Conservation (phyloP, 2,113 vertebrate genomes). For the Poecilia latipinna region DNA sequence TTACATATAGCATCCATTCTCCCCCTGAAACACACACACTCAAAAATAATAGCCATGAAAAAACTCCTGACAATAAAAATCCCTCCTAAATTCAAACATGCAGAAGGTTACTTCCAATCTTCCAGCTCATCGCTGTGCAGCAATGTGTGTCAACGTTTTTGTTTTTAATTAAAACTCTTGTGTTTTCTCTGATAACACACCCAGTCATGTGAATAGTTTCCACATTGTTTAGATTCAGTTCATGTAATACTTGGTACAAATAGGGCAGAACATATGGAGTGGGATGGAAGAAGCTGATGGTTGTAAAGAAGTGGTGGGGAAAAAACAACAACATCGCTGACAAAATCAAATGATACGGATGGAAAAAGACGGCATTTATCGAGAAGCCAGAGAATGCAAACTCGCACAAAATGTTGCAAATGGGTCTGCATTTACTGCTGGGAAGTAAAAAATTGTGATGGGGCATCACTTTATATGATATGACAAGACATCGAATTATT, state of each 20-base stretch:
- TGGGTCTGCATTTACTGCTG: not conserved
- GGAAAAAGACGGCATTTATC: not conserved
- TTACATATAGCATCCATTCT: too few species aligned
- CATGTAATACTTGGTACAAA: conserved; percentile 25
- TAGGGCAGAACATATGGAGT: conserved; percentile 40
- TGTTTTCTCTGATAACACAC: conserved; percentile 67
- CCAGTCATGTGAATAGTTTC: conserved; percentile 59
- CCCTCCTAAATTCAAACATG: not conserved
- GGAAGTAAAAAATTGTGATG: not conserved
- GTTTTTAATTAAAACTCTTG: conserved; percentile 70
- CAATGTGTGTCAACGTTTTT: conserved; percentile 54
- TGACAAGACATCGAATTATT: not conserved
- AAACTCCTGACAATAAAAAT: not conserved
- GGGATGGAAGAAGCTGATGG: conserved; percentile 4
- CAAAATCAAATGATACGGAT: not conserved
- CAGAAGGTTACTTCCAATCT: conserved; percentile 36
- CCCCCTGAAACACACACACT: not conserved
- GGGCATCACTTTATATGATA: not conserved
- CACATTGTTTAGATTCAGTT: conserved; percentile 51
- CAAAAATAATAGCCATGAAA: conserved; percentile 1
- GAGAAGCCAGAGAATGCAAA: not conserved
- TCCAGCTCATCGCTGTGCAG: conserved; percentile 48
- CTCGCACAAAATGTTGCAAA: not conserved
- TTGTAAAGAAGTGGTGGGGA: conserved; percentile 14
- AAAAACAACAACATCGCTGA: conserved; percentile 3